Evolutionary conservation across 2,113 vertebrate species (phyloP).

Genomic region (Azemiops feae): DNA sequence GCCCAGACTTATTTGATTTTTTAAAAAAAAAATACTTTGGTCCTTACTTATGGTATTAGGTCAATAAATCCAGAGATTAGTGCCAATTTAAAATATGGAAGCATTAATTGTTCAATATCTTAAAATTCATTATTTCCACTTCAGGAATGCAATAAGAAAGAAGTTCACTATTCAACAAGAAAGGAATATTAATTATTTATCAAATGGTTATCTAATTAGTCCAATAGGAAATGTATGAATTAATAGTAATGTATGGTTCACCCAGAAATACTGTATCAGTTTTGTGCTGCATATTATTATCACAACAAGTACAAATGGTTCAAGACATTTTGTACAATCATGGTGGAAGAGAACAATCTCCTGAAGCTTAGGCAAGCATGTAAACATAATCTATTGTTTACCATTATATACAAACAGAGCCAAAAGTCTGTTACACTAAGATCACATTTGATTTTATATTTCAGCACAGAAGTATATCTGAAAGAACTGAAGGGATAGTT

Average conservation of each 20-base stretch:
- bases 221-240: not conserved
- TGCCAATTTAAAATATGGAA: not conserved
- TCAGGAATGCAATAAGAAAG: not conserved
- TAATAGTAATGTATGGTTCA: not conserved
- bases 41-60: not conserved
- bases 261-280: not conserved
- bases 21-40: not conserved
- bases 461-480: not conserved
- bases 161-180: not conserved
- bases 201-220: not conserved
- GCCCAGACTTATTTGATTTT: not conserved
- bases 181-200: not conserved
- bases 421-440: not conserved
- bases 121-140: not conserved
- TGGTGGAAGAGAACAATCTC: not conserved
- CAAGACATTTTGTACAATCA: not conserved
- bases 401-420: not conserved
- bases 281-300: not conserved
- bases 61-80: not conserved
- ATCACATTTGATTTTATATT: too few species aligned
- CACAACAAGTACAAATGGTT: not conserved
- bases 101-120: not conserved
- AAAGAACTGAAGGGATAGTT: not conserved
- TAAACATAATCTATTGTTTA: not conserved
- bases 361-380: not conserved